These are phyloP conservation scores for Tokudaia muenninki DNA, from an alignment of 2,797 vertebrate species.

Conservation along the genomic window DNA sequence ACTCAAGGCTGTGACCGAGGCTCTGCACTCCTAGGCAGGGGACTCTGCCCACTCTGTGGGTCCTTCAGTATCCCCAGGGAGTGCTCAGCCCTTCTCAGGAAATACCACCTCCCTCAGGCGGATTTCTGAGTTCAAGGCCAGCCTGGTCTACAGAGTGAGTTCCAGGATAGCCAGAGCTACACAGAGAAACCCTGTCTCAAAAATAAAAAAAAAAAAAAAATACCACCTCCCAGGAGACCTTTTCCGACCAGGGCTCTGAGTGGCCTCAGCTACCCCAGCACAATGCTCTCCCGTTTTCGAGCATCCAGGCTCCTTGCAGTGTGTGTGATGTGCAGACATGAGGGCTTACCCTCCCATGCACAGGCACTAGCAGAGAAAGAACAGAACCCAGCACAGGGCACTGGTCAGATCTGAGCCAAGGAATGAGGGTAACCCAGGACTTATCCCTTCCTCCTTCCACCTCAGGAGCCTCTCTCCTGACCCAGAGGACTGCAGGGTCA, in stretches of 20 bases:
- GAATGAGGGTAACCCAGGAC: neutral
- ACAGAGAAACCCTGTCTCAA: too few relatives aligned
- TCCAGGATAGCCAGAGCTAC: too few relatives aligned
- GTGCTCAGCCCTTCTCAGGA: neutral
- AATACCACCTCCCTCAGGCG: too few relatives aligned
- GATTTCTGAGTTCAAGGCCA: too few relatives aligned
- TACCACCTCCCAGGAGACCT: neutral
- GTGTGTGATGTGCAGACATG: rapidly evolving
- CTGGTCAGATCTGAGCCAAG: neutral
- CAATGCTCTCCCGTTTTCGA: neutral
- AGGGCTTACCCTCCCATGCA: neutral
- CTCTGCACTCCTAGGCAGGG: neutral
- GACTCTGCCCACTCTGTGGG: neutral
- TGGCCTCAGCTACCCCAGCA: neutral
- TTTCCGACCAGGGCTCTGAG: neutral
- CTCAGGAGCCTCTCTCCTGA: neutral
- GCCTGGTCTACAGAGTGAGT: too few relatives aligned
- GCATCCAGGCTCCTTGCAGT: neutral
- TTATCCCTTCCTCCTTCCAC: neutral
- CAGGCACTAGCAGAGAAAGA: neutral
- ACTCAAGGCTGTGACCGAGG: neutral
- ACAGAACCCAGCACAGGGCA: neutral
- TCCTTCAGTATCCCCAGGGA: neutral
- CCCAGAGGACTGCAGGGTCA: neutral
- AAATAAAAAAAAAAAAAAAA: too few relatives aligned